Percentiles rank a stretch among this genome's conserved stretches.
Conservation (phyloP, 2,113 vertebrate genomes). For the Pardalotus punctatus region DNA sequence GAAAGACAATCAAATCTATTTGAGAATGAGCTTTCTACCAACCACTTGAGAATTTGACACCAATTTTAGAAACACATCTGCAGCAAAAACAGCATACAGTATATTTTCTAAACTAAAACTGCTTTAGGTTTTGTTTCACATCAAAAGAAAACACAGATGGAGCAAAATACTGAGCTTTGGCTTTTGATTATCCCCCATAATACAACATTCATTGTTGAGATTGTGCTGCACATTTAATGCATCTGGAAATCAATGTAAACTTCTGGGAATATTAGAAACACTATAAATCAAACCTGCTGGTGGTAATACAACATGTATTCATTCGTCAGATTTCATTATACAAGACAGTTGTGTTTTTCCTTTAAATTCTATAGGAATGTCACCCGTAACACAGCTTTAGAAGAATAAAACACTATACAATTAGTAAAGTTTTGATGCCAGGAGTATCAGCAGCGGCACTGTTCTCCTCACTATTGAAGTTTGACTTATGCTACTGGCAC, state of each 20-base stretch:
- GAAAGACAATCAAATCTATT: neutral
- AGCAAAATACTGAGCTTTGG: neutral
- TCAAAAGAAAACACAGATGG: neutral
- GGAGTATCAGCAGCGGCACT: neutral
- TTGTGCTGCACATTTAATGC: neutral
- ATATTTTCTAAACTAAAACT: neutral
- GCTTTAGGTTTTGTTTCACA: neutral
- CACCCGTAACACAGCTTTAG: neutral
- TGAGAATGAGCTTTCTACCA: neutral
- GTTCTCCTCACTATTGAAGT: neutral
- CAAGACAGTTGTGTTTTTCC: neutral
- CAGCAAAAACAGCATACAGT: neutral
- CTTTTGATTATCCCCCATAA: neutral
- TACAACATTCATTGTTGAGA: neutral
- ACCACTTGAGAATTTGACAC: neutral
- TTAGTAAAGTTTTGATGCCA: neutral
- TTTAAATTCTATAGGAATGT: neutral
- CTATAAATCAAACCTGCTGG: neutral
- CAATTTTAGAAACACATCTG: neutral
- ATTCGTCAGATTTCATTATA: neutral
- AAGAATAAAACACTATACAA: neutral
- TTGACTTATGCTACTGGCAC: neutral
- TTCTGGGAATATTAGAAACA: neutral
- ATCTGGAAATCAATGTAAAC: neutral
- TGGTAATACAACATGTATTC: neutral